Evolutionary conservation across 2,888 invertebrate genomes (phyloP).

Genomic region (Mythimna impura): DNA sequence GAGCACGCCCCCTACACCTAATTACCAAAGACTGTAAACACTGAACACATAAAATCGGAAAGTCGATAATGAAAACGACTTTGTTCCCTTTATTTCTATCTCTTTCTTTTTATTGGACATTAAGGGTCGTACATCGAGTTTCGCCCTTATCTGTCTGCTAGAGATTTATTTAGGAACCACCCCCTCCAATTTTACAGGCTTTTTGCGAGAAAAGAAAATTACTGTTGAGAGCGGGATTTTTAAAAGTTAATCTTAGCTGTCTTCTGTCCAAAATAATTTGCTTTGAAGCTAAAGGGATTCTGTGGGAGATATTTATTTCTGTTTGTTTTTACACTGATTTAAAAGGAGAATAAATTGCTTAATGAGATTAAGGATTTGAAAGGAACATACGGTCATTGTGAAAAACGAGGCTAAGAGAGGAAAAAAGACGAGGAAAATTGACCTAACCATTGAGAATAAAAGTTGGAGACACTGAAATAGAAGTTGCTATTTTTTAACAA

Average conservation of each 20-base stretch:
- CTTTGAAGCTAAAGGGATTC: slow-evolving; percentile 48
- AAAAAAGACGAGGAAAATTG: neutral
- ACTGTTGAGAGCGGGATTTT: slow-evolving; percentile 59
- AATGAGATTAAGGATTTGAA: neutral
- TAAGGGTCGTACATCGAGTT: slow-evolving; percentile 71
- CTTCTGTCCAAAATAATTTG: slow-evolving; percentile 61
- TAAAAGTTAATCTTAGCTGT: slow-evolving; percentile 62
- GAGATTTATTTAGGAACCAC: slow-evolving; percentile 76
- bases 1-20: slow-evolving; percentile 22
- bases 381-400: neutral
- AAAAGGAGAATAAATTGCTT: neutral
- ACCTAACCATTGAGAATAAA: neutral
- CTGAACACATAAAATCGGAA: slow-evolving; percentile 55
- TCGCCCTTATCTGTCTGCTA: slow-evolving; percentile 76
- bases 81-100: slow-evolving; percentile 69
- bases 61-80: slow-evolving; percentile 64
- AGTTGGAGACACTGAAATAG: neutral
- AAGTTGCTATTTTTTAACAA: neutral
- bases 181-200: slow-evolving; percentile 63
- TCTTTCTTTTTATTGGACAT: slow-evolving; percentile 77
- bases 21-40: slow-evolving; percentile 50
- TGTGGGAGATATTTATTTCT: slow-evolving; percentile 41
- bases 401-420: neutral
- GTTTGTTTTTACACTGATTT: slow-evolving; percentile 25
- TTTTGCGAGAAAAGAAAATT: slow-evolving; percentile 60